Percentiles rank a stretch among this genome's conserved stretches.
phyloP scores from a whole-genome alignment of 2,888 invertebrate genomes.

The Mimachlamys varia region DNA sequence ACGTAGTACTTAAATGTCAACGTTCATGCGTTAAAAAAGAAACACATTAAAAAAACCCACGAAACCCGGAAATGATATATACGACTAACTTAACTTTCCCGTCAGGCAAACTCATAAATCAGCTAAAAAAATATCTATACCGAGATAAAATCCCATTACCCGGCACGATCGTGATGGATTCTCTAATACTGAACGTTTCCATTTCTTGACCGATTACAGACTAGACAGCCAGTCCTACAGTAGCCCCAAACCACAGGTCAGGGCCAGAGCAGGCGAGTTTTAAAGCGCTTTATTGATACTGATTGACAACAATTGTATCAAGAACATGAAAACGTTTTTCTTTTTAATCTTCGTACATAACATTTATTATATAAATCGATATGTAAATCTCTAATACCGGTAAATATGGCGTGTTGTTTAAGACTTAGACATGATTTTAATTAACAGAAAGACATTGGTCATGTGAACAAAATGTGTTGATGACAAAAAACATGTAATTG shows the following conservation, averaged over 20 bases:
- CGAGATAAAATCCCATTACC: conserved; percentile 11
- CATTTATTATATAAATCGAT: too few species aligned
- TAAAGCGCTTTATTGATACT: background rate
- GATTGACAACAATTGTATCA: background rate
- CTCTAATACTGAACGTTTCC: background rate
- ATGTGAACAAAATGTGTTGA: too few species aligned
- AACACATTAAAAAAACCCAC: background rate
- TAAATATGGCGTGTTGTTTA: too few species aligned
- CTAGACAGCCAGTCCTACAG: background rate
- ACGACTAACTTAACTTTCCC: background rate
- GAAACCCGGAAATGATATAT: background rate
- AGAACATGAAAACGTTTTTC: background rate
- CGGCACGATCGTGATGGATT: background rate
- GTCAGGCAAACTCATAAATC: conserved; percentile 19
- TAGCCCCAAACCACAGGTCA: background rate
- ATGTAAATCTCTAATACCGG: too few species aligned
- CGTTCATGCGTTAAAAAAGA: background rate
- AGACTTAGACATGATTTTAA: too few species aligned
- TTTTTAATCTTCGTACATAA: too few species aligned
- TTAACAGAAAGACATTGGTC: too few species aligned
- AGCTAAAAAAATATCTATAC: background rate
- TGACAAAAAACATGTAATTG: too few species aligned
- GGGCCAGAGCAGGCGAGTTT: background rate
- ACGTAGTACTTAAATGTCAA: background rate
- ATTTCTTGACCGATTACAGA: background rate